Percentiles rank a stretch among this genome's conserved stretches.
Evolutionary conservation across 2,888 invertebrate genomes (phyloP).

Genomic region (Drosophila atripex): DNA sequence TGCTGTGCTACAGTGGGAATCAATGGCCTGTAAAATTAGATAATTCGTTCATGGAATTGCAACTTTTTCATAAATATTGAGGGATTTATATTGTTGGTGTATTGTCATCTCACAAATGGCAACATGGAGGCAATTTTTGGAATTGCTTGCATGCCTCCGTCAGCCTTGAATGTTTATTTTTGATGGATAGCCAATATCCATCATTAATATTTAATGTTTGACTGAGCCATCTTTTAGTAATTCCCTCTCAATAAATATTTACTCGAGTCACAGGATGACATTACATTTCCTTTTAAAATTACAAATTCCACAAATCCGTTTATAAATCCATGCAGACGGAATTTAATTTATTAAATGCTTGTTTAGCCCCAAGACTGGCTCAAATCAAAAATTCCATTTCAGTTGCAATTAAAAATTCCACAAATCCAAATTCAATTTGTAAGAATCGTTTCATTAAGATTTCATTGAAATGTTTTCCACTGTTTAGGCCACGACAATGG

Average conservation of each 20-base stretch:
- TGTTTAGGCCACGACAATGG: slow-evolving; percentile 59
- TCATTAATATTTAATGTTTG: not conserved
- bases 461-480: slow-evolving; percentile 41
- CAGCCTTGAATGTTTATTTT: no score
- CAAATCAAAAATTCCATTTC: slow-evolving; percentile 21
- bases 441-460: slow-evolving; percentile 42
- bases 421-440: slow-evolving; percentile 31
- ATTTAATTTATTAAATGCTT: not conserved
- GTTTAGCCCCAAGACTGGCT: not conserved
- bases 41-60: slow-evolving; percentile 7
- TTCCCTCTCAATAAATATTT: slow-evolving; percentile 15
- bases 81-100: not conserved
- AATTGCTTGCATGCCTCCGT: not conserved
- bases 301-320: slow-evolving; percentile 30
- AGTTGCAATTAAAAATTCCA: slow-evolving; percentile 36
- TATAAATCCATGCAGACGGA: not conserved
- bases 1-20: slow-evolving; percentile 53
- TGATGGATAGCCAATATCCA: not conserved
- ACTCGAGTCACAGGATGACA: not conserved
- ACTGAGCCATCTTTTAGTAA: not conserved
- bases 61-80: slow-evolving; percentile 10
- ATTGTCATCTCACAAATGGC: no score
- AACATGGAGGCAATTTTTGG: not conserved
- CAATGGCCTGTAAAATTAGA: slow-evolving; percentile 29
- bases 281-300: slow-evolving; percentile 19